Conservation (phyloP, 2,113 vertebrate genomes). For the Arenaria interpres region DNA sequence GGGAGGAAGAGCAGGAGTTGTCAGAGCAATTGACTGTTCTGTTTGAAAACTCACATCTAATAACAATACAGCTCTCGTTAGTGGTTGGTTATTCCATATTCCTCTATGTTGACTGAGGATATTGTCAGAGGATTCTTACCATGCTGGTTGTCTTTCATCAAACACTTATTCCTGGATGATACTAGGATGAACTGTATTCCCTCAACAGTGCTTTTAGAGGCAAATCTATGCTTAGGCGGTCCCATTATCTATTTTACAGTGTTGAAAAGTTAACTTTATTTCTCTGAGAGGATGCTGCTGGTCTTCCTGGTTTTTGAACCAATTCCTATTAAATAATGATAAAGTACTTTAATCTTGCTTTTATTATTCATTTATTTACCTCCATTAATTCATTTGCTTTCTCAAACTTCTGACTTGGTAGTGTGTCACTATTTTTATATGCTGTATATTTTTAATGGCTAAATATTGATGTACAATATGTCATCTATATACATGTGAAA, state of each 20-base stretch:
- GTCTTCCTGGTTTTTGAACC: background rate
- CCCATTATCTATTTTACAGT: background rate
- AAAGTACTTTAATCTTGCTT: background rate
- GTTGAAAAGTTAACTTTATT: background rate
- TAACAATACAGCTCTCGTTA: background rate
- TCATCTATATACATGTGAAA: background rate
- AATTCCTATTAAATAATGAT: background rate
- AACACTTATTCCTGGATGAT: background rate
- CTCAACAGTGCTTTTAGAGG: background rate
- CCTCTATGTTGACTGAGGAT: background rate
- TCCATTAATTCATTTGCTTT: background rate
- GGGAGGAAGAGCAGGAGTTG: background rate
- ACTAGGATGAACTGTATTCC: background rate
- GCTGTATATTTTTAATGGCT: background rate
- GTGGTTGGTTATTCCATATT: background rate
- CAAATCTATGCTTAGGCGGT: background rate
- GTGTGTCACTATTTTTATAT: background rate
- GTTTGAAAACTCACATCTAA: background rate
- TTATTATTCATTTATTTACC: background rate
- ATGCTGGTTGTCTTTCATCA: background rate
- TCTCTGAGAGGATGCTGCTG: background rate
- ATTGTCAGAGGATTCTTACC: background rate
- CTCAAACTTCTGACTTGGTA: background rate
- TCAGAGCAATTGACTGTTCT: background rate
- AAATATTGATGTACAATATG: background rate